phyloP scores from a whole-genome alignment of 2,797 vertebrate species.

The Carduelis carduelis region DNA sequence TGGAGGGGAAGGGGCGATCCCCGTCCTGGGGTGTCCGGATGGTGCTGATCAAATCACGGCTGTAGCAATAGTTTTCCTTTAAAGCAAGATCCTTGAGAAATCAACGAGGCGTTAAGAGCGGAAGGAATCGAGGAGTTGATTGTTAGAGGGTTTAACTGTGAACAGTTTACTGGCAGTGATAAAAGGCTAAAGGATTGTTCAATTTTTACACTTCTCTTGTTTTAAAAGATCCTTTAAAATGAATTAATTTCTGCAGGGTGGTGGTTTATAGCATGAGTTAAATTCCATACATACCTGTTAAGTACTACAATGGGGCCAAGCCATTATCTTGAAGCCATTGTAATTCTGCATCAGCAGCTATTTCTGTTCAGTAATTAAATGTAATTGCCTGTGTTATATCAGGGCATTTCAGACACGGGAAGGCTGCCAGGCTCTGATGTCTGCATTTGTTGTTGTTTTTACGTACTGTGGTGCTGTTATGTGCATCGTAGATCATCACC shows the following conservation, averaged over 20 bases:
- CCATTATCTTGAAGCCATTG: background rate
- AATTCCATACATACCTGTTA: background rate
- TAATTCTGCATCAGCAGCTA: background rate
- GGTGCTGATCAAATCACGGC: accelerated
- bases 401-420: background rate
- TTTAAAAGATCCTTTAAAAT: background rate
- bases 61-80: accelerated
- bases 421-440: background rate
- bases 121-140: background rate
- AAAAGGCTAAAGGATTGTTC: background rate
- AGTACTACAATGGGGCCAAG: background rate
- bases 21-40: accelerated
- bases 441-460: slow-evolving; percentile 1
- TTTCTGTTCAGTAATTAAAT: background rate
- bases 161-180: background rate
- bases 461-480: background rate
- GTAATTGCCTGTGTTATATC: background rate
- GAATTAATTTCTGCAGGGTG: background rate
- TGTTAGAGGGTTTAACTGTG: background rate
- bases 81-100: background rate
- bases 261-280: background rate
- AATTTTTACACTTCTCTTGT: background rate
- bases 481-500: background rate
- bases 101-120: background rate
- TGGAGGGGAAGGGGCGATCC: background rate